Base-by-base conservation (phyloP, 2,113 vertebrate genomes). In the Barnardius zonarius region DNA sequence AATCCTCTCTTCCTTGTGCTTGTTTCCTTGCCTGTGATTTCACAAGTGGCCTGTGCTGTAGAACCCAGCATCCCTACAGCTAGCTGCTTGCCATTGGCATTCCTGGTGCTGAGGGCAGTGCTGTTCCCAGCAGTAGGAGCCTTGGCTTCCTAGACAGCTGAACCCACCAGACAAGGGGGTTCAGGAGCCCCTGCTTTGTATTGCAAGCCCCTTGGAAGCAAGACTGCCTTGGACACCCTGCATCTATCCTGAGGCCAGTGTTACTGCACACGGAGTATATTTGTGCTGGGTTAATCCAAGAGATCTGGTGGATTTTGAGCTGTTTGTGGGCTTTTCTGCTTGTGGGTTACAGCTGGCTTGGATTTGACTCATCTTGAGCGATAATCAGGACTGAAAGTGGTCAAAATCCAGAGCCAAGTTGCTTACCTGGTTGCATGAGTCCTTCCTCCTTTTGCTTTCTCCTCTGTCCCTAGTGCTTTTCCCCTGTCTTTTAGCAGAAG, bases 161-260 rank as follows among this genome's bases (percentile, higher is more conserved):
- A 46, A 44, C 24, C 11, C n/a, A 37, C 6, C 0, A 6, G n/a
- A 54, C 33, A 63, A 80, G 13, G 8, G 72, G 19, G 9, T 52
- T 39, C 25, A n/a, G 17, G 17, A 13, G 5, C 3, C 13, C 9
- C 11, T 49, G 9, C 41, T 89, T 57, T 3, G 1, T 57, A 83
- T 37, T 75, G 9, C 14, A 88, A 81, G 11, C 4, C 4, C 19
- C 7, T 23, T 67, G 39, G 8, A 81, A 93, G 10, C 27, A 49
- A 82, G 30, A n/a, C 18, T 61, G 68, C 27, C 44, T 73, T 0
- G 0, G 13, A 30, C 1, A 7, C 17, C 17, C 11, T 0, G 0
- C 1, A 0, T 44, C 13, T 78, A 11, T 62, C n/a, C 39, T 7
- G 27, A 62, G 39, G 27, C 35, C 6, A 44, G 8, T 2, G 13